Percentiles rank a stretch among this genome's conserved stretches.
Conservation (phyloP, 2,888 invertebrate species). For the Parascotia fuliginaria region DNA sequence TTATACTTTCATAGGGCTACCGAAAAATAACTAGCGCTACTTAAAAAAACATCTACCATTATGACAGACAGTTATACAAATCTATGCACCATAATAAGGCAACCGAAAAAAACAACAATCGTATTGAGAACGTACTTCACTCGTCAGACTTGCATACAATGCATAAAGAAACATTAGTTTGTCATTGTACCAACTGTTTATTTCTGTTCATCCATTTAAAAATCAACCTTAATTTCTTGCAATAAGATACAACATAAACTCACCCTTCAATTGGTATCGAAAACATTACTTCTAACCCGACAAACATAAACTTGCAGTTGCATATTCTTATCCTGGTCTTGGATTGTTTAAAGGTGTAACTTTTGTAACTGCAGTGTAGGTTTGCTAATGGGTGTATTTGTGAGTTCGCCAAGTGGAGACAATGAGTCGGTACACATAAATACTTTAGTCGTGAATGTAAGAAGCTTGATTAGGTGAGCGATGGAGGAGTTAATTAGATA, state of each 20-base stretch:
- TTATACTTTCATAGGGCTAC: slow-evolving; percentile 44
- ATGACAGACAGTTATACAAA: slow-evolving; percentile 47
- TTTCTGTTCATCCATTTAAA: slow-evolving; percentile 8
- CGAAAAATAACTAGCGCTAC: slow-evolving; percentile 43
- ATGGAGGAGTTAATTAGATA: slow-evolving; percentile 2
- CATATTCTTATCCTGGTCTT: slow-evolving; percentile 22
- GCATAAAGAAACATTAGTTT: slow-evolving; percentile 49
- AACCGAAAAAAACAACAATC: slow-evolving; percentile 49
- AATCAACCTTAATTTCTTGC: slow-evolving; percentile 18
- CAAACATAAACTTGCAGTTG: slow-evolving; percentile 20
- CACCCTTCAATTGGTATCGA: slow-evolving; percentile 29
- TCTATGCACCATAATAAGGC: slow-evolving; percentile 45
- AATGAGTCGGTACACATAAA: slow-evolving; percentile 57
- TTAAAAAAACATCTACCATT: slow-evolving; percentile 36
- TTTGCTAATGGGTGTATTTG: slow-evolving; percentile 44
- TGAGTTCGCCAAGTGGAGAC: slow-evolving; percentile 62
- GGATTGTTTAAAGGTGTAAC: slow-evolving; percentile 7
- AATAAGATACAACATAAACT: slow-evolving; percentile 7
- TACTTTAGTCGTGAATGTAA: slow-evolving; percentile 48
- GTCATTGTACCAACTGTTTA: slow-evolving; percentile 29
- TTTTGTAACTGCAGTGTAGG: slow-evolving; percentile 19
- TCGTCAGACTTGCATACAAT: slow-evolving; percentile 60
- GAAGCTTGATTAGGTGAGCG: slow-evolving; percentile 28
- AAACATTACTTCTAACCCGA: slow-evolving; percentile 43
- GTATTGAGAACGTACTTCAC: slow-evolving; percentile 38